Base-by-base conservation (phyloP, 2,888 invertebrate species). In the Apomyelois bistriatella region DNA sequence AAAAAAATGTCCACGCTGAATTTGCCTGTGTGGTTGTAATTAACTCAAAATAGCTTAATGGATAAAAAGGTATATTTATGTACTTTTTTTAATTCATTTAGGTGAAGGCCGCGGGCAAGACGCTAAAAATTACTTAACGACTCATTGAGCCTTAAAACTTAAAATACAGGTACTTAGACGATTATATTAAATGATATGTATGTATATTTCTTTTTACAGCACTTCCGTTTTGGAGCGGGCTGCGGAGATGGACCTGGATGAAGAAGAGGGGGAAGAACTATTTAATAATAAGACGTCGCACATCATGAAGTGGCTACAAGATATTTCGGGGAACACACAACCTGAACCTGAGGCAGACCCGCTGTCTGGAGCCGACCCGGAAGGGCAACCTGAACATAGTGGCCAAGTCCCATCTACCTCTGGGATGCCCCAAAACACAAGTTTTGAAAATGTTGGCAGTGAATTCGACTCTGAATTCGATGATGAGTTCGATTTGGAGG, bases 261-360 rank as follows among this genome's bases (percentile, higher is more conserved):
- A 28, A 43, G 43, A 43, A 43, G 43, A 43, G 30, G 43, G 43
- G 28, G 30, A 43, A 30, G 43, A 43, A 43, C 12, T 43, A 9
- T 28, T 28, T 8, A 10, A 9, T 7, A 10, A 28, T 3, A 43
- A 43, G 43, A 28, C 43, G 28, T 12, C 43, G 43, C 28, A 43
- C 28, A 43, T 28, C 1, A 43, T 22, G 28, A 43, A 43, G 43
- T 43, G 28, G 28, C 43, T 43, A n/a, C 28, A 28, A 28, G 43
- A 43, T 28, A 43, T 43, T 7, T 28, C 43, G 37, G 37, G 13
- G 37, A 37, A 12, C 7, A 9, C 32, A 37, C 37, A 12, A 7
- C 12, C 22, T 22, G 5, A 22, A 22, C 5, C 22, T 22, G n/a
- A n/a, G n/a, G n/a, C n/a, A n/a, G n/a, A n/a, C n/a, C n/a, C n/a